Evolutionary conservation across 2,113 vertebrate species (phyloP), one percentile per base, ranked within the genome.

Genomic region (Agapornis roseicollis): DNA sequence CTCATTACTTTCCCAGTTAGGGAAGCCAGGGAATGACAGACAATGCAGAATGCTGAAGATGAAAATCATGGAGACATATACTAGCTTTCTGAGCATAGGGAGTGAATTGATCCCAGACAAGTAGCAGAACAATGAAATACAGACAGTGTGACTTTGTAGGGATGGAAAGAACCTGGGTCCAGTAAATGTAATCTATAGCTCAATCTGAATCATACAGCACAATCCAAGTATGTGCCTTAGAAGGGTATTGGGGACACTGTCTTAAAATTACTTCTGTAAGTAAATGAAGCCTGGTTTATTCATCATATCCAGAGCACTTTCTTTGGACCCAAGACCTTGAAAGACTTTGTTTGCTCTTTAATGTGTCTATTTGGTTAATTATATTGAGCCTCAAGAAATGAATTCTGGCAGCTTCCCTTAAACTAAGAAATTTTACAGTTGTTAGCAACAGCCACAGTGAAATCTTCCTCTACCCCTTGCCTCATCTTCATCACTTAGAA

Each of bases 241-340:
- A 72, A 69, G 14, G 9, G 11, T 35, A 2, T 0, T 61, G 16
- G 19, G 16, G 10, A 5, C 9, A 27, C 3, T 44, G 27, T 46
- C 35, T 72, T 63, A 65, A 92, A 80, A 60, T 44, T 18, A 33
- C 2, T 35, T 63, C 3, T 35, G 8, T 22, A 56, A 80, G 20
- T 0, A 0, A 63, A 81, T 6, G 11, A 79, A 64, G 9, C 56
- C 24, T 28, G 15, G 72, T 80, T 7, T 56, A 69, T 35, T 69
- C 9, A 39, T 77, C 44, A 73, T 46, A 80, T 33, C 7, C 41
- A 73, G 35, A 88, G 9, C 11, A 56, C 27, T 73, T 56, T 47
- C 29, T 77, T 61, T 88, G n/a, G 27, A 69, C 18, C 35, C 64
- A 76, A 23, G 39, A 37, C 29, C 29, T 61, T 80, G 13, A 88